Evolutionary conservation across 2,888 invertebrate species (phyloP).

Genomic region (Plagiodera versicolora): DNA sequence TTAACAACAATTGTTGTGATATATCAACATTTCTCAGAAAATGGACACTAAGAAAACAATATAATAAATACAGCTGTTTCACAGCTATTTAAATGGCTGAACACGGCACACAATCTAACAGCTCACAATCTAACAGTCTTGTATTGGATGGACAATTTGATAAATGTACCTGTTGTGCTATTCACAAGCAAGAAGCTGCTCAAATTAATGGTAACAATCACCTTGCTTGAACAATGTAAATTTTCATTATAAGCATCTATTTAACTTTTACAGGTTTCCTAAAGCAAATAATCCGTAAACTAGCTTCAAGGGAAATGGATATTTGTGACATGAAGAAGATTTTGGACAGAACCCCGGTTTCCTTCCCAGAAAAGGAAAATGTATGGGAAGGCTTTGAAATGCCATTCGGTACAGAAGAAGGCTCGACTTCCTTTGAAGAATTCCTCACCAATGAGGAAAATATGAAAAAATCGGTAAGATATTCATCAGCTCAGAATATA

Average conservation of each 20-base stretch:
- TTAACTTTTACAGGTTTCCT: neutral
- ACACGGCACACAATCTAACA: too few species aligned
- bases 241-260: neutral
- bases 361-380: neutral
- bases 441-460: neutral
- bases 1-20: too few species aligned
- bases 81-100: too few species aligned
- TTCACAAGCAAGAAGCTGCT: constrained; percentile 9
- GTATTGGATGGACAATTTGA: neutral
- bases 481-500: constrained; percentile 4
- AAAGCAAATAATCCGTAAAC: constrained; percentile 4
- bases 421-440: constrained; percentile 5
- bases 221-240: too few species aligned
- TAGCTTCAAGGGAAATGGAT: neutral
- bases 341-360: neutral
- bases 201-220: neutral
- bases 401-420: neutral
- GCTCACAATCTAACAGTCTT: too few species aligned
- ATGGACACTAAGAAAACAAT: too few species aligned
- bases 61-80: too few species aligned
- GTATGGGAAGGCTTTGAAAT: neutral
- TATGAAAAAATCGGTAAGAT: constrained; percentile 7
- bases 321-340: neutral
- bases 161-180: constrained; percentile 9
- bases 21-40: too few species aligned